Conservation (phyloP, 2,113 vertebrate genomes). For the Chroicocephalus ridibundus region DNA sequence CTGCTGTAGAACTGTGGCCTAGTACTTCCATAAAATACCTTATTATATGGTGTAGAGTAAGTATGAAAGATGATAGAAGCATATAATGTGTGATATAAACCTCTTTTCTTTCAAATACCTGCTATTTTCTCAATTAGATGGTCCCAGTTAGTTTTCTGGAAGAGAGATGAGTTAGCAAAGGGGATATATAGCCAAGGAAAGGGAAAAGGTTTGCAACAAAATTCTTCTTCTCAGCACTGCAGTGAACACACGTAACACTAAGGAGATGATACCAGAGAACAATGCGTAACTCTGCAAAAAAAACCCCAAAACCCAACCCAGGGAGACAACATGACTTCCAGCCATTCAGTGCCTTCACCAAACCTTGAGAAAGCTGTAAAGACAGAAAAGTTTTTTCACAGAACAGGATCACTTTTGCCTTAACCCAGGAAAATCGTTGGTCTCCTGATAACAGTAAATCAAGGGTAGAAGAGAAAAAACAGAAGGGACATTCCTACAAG, state of each 20-base stretch:
- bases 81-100: neutral
- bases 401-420: neutral
- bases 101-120: neutral
- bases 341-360: neutral
- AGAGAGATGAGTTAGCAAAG: neutral
- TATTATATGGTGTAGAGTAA: neutral
- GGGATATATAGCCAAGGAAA: neutral
- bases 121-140: neutral
- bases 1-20: neutral
- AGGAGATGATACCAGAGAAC: neutral
- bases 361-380: neutral
- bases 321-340: neutral
- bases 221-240: neutral
- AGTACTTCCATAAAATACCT: neutral
- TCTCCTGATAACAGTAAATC: neutral
- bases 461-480: neutral
- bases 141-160: neutral
- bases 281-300: neutral
- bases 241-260: fast-evolving
- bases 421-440: neutral
- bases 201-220: neutral
- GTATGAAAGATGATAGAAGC: neutral
- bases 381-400: neutral
- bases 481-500: neutral
- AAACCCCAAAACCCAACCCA: neutral